Evolutionary conservation across 2,888 invertebrate species (phyloP).

Genomic region (Podabrus alpinus): DNA sequence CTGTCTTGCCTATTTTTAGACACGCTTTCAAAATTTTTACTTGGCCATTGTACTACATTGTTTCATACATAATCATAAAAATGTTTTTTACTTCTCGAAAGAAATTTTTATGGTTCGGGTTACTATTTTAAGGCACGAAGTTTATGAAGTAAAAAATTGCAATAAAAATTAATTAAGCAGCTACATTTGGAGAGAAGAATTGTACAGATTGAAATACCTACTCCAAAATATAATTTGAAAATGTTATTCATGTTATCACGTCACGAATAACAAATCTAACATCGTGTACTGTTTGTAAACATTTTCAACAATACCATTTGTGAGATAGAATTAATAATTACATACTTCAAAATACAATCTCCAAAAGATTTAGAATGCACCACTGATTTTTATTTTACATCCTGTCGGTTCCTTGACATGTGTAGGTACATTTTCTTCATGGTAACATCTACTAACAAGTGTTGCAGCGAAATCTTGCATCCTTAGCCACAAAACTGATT

Average conservation of each 20-base stretch:
- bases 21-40: neutral
- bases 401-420: constrained; percentile 42
- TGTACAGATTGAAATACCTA: neutral
- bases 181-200: neutral
- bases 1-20: neutral
- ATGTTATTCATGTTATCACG: neutral
- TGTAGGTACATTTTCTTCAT: constrained; percentile 30
- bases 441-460: constrained; percentile 7
- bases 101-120: neutral
- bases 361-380: constrained; percentile 41
- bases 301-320: constrained; percentile 28
- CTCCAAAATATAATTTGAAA: neutral
- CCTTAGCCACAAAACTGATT: neutral
- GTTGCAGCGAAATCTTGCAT: neutral
- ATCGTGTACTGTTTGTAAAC: constrained; percentile 41
- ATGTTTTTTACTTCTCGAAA: neutral
- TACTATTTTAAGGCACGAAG: neutral
- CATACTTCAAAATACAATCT: constrained; percentile 35
- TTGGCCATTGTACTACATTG: neutral
- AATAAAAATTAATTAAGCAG: neutral
- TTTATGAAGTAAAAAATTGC: neutral
- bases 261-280: neutral
- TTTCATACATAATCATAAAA: neutral
- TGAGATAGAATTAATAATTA: constrained; percentile 38
- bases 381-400: constrained; percentile 35